These are phyloP conservation scores for Tachycineta bicolor DNA, from an alignment of 2,113 vertebrate genomes.

Conservation along the genomic window DNA sequence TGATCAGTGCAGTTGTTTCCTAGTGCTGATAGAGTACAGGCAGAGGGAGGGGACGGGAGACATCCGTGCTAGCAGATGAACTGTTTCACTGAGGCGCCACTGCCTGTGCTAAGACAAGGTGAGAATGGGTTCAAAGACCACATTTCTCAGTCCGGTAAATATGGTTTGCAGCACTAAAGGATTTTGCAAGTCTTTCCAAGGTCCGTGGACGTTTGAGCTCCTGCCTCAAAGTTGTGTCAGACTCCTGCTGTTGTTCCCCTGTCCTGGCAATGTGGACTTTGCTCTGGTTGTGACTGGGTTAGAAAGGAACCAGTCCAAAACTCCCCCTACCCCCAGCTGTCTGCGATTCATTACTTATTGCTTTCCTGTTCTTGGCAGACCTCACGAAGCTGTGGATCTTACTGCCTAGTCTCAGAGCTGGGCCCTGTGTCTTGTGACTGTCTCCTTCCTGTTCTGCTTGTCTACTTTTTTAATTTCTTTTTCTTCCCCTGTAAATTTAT, in stretches of 20 bases:
- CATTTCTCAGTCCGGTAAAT: neutral
- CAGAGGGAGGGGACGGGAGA: neutral
- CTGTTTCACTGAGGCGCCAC: neutral
- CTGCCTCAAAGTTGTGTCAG: neutral
- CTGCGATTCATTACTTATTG: neutral
- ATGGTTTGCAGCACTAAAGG: neutral
- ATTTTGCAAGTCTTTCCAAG: conserved; percentile 18
- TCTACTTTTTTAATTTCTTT: neutral
- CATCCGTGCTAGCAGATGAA: neutral
- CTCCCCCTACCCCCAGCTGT: neutral
- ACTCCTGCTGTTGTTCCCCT: neutral
- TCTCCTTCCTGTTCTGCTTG: neutral
- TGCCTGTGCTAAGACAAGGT: neutral
- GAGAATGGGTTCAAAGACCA: neutral
- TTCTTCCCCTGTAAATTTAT: neutral
- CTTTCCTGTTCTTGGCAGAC: neutral
- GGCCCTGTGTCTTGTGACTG: neutral
- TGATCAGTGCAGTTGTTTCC: neutral
- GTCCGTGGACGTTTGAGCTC: neutral
- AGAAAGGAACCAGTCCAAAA: neutral
- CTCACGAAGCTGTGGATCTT: neutral
- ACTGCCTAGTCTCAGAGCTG: neutral
- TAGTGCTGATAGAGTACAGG: neutral
- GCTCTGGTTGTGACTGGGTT: neutral
- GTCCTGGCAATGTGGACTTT: neutral